These are phyloP conservation scores for Mystacornis crossleyi DNA, from an alignment of 2,113 vertebrate species.

Conservation along the genomic window DNA sequence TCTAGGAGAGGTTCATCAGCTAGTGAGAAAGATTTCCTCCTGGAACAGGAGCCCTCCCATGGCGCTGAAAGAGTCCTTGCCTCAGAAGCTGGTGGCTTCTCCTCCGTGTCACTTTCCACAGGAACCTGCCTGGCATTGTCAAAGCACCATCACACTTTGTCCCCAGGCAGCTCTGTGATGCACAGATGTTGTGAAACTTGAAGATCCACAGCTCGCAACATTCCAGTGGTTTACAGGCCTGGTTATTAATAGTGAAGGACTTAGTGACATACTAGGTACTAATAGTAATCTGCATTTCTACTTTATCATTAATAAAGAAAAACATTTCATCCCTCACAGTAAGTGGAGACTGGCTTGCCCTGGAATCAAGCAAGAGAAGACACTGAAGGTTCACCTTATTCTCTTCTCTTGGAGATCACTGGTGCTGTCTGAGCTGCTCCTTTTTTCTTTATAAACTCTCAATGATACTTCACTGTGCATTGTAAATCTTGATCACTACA, in stretches of 20 bases:
- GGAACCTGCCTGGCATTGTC: not conserved
- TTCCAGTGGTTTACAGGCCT: not conserved
- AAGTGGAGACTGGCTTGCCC: not conserved
- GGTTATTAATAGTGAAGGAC: not conserved
- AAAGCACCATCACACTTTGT: not conserved
- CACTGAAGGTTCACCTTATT: not conserved
- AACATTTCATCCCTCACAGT: not conserved
- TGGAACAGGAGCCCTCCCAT: rapidly evolving
- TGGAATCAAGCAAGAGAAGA: not conserved
- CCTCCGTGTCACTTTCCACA: not conserved
- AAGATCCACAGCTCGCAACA: not conserved
- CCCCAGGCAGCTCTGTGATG: not conserved
- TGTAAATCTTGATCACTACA: not conserved
- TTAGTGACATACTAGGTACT: not conserved
- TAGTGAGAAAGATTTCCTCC: not conserved
- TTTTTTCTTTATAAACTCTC: not conserved
- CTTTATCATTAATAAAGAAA: not conserved
- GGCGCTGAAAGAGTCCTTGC: not conserved
- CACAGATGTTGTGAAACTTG: not conserved
- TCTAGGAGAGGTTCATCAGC: not conserved
- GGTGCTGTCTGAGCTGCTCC: not conserved
- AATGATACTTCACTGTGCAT: not conserved
- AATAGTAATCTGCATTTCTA: not conserved
- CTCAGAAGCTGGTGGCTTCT: not conserved
- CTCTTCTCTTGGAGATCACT: not conserved